phyloP scores from a whole-genome alignment of 2,797 vertebrate species.

The Amblyraja radiata region DNA sequence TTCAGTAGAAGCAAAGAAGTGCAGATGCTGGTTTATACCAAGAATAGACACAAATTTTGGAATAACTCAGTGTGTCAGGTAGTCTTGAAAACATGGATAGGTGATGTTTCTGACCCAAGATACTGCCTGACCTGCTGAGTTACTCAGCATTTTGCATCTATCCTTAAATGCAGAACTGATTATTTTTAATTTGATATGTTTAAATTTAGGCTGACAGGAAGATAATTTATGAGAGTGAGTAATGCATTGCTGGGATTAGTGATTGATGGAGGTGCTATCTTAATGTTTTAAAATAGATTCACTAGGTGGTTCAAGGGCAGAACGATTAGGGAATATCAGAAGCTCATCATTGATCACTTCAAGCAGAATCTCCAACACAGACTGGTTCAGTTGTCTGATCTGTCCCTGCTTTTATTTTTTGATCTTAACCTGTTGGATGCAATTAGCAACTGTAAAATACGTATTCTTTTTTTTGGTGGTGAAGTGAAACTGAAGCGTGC shows the following conservation, averaged over 20 bases:
- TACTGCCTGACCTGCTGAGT: too few species aligned
- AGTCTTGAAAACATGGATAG: too few species aligned
- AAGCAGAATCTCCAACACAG: background rate
- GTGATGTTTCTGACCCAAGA: too few species aligned
- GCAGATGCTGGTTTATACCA: too few species aligned
- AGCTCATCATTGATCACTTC: background rate
- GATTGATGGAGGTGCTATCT: background rate
- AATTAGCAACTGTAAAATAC: background rate
- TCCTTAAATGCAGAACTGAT: background rate
- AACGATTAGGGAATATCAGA: background rate
- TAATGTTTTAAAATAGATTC: background rate
- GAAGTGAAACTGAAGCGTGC: background rate
- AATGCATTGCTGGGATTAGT: background rate
- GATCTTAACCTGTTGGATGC: background rate
- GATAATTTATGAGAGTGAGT: background rate
- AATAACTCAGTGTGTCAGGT: too few species aligned
- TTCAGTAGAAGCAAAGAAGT: too few species aligned
- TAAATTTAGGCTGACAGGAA: background rate
- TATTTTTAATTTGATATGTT: conserved; percentile 3
- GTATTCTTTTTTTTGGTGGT: background rate
- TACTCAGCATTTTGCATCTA: too few species aligned
- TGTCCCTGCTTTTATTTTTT: background rate
- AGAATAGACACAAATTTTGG: too few species aligned
- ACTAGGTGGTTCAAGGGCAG: background rate
- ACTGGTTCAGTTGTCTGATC: background rate